phyloP scores from a whole-genome alignment of 2,888 invertebrate species.

The Eilema caniola region DNA sequence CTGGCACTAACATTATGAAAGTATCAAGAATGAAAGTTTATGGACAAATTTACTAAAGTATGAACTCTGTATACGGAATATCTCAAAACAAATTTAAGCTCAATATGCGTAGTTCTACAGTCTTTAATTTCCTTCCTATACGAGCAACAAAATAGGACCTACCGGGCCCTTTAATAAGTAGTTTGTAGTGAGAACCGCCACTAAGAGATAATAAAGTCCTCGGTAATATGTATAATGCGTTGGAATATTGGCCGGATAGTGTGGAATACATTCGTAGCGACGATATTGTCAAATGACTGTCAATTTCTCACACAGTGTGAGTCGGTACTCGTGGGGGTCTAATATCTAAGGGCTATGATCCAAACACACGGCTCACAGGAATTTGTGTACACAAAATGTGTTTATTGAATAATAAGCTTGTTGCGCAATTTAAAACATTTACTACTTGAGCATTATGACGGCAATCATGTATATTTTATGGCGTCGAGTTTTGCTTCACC shows the following conservation, averaged over 20 bases:
- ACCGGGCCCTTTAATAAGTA: conserved; percentile 48
- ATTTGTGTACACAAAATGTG: conserved; percentile 74
- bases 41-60: neutral
- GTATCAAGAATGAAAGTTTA: conserved; percentile 9
- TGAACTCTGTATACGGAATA: neutral
- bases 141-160: conserved; percentile 50
- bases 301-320: conserved; percentile 81
- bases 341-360: conserved; percentile 78
- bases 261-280: conserved; percentile 66
- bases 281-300: conserved; percentile 77
- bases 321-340: conserved; percentile 73
- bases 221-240: conserved; percentile 59
- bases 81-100: neutral
- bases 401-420: conserved; percentile 76
- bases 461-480: conserved; percentile 64
- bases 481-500: conserved; percentile 57
- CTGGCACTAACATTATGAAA: conserved; percentile 9
- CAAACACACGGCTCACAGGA: conserved; percentile 73
- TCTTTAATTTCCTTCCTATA: conserved; percentile 39
- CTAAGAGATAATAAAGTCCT: conserved; percentile 67
- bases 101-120: conserved; percentile 21
- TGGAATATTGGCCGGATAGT: conserved; percentile 64
- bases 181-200: conserved; percentile 54
- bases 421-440: conserved; percentile 69
- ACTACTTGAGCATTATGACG: conserved; percentile 64